Percentiles rank a stretch among this genome's conserved stretches.
These are phyloP conservation scores for Torymus texanus DNA, from an alignment of 2,888 invertebrate species.

Conservation along the genomic window DNA sequence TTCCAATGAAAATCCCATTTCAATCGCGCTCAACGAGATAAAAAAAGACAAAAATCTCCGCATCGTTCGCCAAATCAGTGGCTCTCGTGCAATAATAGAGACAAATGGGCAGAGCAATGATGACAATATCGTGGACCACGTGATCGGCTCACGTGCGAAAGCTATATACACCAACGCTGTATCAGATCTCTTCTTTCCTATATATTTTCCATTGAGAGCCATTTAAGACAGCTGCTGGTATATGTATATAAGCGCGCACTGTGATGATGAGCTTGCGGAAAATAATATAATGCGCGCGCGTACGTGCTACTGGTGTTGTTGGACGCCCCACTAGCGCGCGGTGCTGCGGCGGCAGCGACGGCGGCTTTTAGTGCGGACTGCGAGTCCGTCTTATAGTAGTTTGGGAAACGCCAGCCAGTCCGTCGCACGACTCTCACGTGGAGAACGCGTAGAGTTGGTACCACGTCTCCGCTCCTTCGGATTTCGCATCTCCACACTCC, in stretches of 20 bases:
- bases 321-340: too few relatives aligned
- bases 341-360: too few relatives aligned
- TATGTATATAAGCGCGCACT: not conserved
- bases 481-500: not conserved
- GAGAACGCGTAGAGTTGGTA: slow-evolving; percentile 48
- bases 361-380: not conserved
- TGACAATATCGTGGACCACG: not conserved
- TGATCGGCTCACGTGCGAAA: slow-evolving; percentile 6
- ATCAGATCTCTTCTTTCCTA: too few relatives aligned
- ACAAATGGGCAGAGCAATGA: too few relatives aligned
- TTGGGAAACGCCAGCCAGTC: slow-evolving; percentile 24
- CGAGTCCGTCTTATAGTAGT: not conserved
- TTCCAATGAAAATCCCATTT: too few relatives aligned
- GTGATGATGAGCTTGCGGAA: slow-evolving; percentile 39
- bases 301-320: too few relatives aligned
- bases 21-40: too few relatives aligned
- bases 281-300: not conserved
- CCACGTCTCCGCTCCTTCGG: not conserved
- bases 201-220: not conserved
- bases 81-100: too few relatives aligned
- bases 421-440: slow-evolving; percentile 40
- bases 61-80: too few relatives aligned
- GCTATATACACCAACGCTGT: not conserved
- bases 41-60: too few relatives aligned
- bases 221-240: not conserved